phyloP scores from a whole-genome alignment of 2,113 vertebrate species.

The Abramis brama region DNA sequence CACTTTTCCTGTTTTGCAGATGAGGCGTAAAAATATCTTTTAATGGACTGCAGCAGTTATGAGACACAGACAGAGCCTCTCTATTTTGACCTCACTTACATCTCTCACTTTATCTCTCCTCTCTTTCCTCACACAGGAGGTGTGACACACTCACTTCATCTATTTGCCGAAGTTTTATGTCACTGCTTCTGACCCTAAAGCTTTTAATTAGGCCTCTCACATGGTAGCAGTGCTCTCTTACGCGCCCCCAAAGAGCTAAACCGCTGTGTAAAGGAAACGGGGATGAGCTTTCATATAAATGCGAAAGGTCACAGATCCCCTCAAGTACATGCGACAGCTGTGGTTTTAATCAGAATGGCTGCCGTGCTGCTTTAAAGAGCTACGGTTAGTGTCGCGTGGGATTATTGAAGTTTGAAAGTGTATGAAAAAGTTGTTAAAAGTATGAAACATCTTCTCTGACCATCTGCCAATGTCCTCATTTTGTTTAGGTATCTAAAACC shows the following conservation, averaged over 20 bases:
- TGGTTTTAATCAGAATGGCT: conserved; percentile 32
- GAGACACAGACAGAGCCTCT: conserved; percentile 24
- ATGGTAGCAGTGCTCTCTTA: conserved; percentile 9
- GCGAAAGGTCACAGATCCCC: conserved; percentile 43
- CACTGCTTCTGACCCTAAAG: conserved; percentile 34
- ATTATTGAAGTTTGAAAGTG: neutral
- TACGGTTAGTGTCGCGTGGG: neutral
- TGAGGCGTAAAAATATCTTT: conserved; percentile 22
- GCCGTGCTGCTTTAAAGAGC: neutral
- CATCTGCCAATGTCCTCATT: conserved; percentile 23
- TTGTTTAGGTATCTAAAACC: neutral
- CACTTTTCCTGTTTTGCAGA: conserved; percentile 24
- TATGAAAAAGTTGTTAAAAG: neutral
- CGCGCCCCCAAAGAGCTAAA: conserved; percentile 18
- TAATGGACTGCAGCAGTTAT: conserved; percentile 44
- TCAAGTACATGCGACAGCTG: conserved; percentile 11
- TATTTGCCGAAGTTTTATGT: conserved; percentile 46
- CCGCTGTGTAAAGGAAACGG: conserved; percentile 48
- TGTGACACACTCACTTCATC: neutral
- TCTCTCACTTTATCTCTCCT: conserved; percentile 1
- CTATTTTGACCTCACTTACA: neutral
- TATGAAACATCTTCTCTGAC: neutral
- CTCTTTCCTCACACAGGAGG: neutral
- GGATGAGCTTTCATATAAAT: conserved; percentile 24
- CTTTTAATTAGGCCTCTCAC: conserved; percentile 58